Percentiles rank a stretch among this genome's conserved stretches.
Evolutionary conservation across 2,797 vertebrate genomes (phyloP).

Genomic region (Chelon auratus): DNA sequence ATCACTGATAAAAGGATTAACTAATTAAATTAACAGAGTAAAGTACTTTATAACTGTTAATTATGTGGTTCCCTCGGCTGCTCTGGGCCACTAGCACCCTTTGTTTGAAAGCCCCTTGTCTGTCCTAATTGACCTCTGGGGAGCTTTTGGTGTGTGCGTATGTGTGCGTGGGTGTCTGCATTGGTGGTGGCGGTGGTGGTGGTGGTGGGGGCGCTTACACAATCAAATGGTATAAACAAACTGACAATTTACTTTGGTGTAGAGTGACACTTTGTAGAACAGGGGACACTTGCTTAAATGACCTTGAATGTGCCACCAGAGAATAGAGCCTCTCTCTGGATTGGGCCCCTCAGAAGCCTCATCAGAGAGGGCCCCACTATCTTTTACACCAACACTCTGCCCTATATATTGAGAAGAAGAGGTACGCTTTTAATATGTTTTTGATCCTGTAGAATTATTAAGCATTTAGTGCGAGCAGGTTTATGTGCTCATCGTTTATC

Average conservation of each 20-base stretch:
- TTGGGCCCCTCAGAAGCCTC: constrained; percentile 44
- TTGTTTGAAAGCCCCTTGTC: constrained; percentile 89
- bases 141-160: constrained; percentile 79
- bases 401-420: not conserved
- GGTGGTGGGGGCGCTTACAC: constrained; percentile 81
- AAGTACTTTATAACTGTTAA: constrained; percentile 92
- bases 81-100: constrained; percentile 87
- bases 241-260: constrained; percentile 86
- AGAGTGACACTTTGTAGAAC: constrained; percentile 85
- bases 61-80: constrained; percentile 84
- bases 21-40: constrained; percentile 87
- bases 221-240: constrained; percentile 88
- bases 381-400: constrained; percentile 14
- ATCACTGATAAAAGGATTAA: constrained; percentile 87
- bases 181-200: constrained; percentile 43
- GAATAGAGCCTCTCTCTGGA: constrained; percentile 65
- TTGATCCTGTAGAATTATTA: not conserved
- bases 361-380: constrained; percentile 23
- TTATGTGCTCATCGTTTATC: constrained; percentile 41
- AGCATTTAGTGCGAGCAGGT: constrained; percentile 32
- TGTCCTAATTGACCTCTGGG: constrained; percentile 90
- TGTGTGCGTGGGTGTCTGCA: constrained; percentile 28
- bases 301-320: constrained; percentile 83
- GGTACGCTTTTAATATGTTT: not conserved
- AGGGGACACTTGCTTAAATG: constrained; percentile 82